These are phyloP conservation scores for Acromyrmex charruanus DNA, from an alignment of 1,140 invertebrate species.

Conservation along the genomic window DNA sequence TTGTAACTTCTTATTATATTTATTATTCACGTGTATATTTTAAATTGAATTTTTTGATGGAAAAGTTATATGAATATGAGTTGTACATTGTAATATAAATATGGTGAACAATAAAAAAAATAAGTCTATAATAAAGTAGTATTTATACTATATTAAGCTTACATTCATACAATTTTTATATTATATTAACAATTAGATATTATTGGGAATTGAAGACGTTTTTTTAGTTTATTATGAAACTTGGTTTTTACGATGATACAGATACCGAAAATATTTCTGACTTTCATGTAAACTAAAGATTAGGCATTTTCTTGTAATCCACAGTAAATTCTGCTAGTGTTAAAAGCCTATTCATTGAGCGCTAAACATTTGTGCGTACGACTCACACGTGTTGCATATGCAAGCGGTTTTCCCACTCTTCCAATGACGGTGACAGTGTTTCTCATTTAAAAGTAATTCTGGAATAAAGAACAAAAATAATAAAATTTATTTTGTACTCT, in stretches of 20 bases:
- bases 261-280: neutral
- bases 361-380: slow-evolving; percentile 26
- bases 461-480: neutral
- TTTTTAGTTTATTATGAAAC: neutral
- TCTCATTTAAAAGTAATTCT: slow-evolving; percentile 11
- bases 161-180: neutral
- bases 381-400: slow-evolving; percentile 15
- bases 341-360: slow-evolving; percentile 59
- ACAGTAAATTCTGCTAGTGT: slow-evolving; percentile 48
- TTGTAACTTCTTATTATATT: too few species aligned
- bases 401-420: slow-evolving; percentile 20
- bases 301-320: slow-evolving; percentile 14
- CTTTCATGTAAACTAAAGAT: neutral
- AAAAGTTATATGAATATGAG: neutral
- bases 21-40: neutral
- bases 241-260: neutral
- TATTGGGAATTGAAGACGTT: neutral
- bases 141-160: neutral
- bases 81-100: neutral
- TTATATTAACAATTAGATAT: neutral
- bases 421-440: slow-evolving; percentile 8
- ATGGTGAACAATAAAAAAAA: neutral
- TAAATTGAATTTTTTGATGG: neutral
- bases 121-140: too few species aligned
- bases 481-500: neutral